phyloP scores from a whole-genome alignment of 2,113 vertebrate species.

The Engystomops pustulosus region DNA sequence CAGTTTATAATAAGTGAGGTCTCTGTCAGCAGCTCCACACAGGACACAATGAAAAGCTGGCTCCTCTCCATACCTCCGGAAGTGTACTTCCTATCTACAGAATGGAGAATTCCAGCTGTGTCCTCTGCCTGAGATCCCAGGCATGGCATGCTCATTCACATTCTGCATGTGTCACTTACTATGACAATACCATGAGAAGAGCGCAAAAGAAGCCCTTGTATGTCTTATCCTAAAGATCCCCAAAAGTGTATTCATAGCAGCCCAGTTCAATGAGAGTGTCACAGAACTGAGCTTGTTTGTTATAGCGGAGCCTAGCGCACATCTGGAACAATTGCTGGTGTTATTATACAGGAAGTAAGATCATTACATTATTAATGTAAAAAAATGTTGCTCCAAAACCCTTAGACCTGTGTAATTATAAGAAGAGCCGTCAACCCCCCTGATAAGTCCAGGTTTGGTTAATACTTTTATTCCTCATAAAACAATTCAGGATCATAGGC shows the following conservation, averaged over 20 bases:
- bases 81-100: conserved; percentile 46
- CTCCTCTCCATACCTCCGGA: conserved; percentile 44
- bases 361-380: too few species aligned
- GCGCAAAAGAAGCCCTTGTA: not conserved
- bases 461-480: too few species aligned
- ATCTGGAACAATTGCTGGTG: not conserved
- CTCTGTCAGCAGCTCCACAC: conserved; percentile 48
- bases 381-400: too few species aligned
- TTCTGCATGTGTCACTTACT: not conserved
- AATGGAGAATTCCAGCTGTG: conserved; percentile 54
- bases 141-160: conserved; percentile 16
- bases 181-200: conserved; percentile 26
- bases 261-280: not conserved
- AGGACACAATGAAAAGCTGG: conserved; percentile 37
- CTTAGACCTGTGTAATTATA: too few species aligned
- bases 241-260: too few species aligned
- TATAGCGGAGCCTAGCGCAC: not conserved
- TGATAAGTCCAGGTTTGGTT: too few species aligned
- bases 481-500: too few species aligned
- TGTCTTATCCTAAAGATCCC: not conserved
- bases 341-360: not conserved
- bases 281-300: not conserved
- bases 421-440: too few species aligned
- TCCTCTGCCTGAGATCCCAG: conserved; percentile 9
- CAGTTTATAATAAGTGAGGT: conserved; percentile 22